phyloP scores from a whole-genome alignment of 1,140 invertebrate genomes.

The Helicoverpa armigera region DNA sequence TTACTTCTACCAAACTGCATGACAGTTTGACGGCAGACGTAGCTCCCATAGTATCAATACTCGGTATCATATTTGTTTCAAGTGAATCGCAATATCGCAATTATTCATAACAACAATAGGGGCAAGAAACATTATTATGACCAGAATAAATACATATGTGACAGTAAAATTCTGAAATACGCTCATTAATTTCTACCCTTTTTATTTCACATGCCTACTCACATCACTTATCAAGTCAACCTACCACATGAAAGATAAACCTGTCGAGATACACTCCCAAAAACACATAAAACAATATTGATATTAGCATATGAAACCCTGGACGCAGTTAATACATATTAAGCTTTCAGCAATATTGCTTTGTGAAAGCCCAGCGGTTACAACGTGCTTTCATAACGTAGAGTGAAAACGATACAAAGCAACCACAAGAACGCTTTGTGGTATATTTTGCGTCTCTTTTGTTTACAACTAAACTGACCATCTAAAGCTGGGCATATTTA shows the following conservation, averaged over 20 bases:
- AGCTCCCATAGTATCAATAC: too few species aligned
- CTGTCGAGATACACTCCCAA: conserved; percentile 24
- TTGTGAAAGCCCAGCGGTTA: conserved; percentile 70
- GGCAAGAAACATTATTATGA: too few species aligned
- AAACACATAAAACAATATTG: conserved; percentile 42
- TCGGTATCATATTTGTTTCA: too few species aligned
- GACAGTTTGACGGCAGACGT: too few species aligned
- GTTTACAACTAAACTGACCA: conserved; percentile 59
- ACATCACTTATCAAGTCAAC: neutral
- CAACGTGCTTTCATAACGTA: conserved; percentile 75
- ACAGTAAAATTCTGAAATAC: too few species aligned
- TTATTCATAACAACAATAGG: too few species aligned
- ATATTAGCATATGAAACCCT: conserved; percentile 48
- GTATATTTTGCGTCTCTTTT: conserved; percentile 72
- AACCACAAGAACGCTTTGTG: conserved; percentile 79
- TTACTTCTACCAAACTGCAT: too few species aligned
- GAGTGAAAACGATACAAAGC: conserved; percentile 82
- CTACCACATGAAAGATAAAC: conserved; percentile 18
- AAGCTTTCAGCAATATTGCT: conserved; percentile 79
- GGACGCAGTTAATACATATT: conserved; percentile 69
- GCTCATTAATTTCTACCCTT: neutral
- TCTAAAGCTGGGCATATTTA: conserved; percentile 59
- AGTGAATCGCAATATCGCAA: too few species aligned
- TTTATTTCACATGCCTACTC: neutral
- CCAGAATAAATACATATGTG: too few species aligned